Evolutionary conservation across 2,113 vertebrate genomes (phyloP), one percentile per base, ranked within the genome.

Genomic region (Thunnus thynnus): DNA sequence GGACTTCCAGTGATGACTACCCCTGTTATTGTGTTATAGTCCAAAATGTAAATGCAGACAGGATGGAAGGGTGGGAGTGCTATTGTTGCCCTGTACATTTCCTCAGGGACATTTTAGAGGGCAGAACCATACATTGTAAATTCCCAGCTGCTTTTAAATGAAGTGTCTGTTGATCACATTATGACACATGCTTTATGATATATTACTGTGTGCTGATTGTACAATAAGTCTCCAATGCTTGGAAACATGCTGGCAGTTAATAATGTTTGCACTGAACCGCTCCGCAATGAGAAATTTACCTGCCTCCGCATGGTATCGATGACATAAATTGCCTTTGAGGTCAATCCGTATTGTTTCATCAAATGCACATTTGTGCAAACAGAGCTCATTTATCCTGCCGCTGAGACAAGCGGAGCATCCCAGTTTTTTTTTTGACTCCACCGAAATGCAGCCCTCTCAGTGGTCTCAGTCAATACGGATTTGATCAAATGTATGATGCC

Each of bases 401-500:
- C 60, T 1, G 61, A 76, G 78, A 80, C 65, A 63, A 78, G 56
- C 47, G 2, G 18, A 74, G 75, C 71, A 51, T 82, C 80, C 61
- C 6, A 41, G 36, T 16, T 52, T 41, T 16, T 52, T 58, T 83
- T 56, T 41, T 20, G 2, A 84, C 62, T 83, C 75, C 36, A 85
- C 36, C 76, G 47, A 78, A 78, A 82, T 65, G 80, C 82, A 74
- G 83, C 80, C 58, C 83, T 77, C 78, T 91, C 78, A 55, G 67
- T 86, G 77, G 69, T 89, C 80, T 85, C 83, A 82, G 88, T 93
- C 93, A 90, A 91, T 93, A 88, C 25, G 56, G 56, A 90, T 93
- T 91, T 91, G 87, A 94, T 95, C 90, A 93, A 91, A 91, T 86
- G 73, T 64, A 76, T 76, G 72, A 88, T 83, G 65, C 68, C 65